A percentile compares a stretch with the other conserved stretches of the same genome.
Conservation (phyloP, 2,113 vertebrate genomes). For the Lagopus leucura region DNA sequence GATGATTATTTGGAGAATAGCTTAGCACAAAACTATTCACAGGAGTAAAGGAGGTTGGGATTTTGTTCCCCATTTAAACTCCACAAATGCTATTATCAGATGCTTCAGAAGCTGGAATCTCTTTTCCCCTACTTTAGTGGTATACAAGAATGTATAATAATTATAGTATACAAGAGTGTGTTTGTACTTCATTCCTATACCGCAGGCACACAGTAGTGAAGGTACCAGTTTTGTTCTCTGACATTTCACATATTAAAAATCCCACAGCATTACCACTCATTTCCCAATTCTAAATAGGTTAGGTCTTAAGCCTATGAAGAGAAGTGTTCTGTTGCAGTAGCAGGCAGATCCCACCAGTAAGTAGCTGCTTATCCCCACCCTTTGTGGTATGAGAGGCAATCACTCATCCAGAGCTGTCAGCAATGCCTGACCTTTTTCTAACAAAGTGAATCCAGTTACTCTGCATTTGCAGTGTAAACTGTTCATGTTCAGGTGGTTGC, state of each 20-base stretch:
- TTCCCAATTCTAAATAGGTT: neutral
- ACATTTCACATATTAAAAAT: neutral
- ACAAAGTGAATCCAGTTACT: neutral
- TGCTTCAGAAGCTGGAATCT: neutral
- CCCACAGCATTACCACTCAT: neutral
- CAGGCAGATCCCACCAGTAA: neutral
- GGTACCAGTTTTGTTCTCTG: neutral
- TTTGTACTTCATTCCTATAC: neutral
- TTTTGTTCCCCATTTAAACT: constrained; percentile 18
- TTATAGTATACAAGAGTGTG: neutral
- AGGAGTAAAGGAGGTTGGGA: constrained; percentile 21
- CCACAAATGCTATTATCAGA: neutral
- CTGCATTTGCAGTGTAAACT: neutral
- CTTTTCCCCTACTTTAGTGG: neutral
- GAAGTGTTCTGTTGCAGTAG: neutral
- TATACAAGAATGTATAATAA: neutral
- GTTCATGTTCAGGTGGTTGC: neutral
- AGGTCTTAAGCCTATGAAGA: neutral
- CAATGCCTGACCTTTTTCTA: neutral
- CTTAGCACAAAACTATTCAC: constrained; percentile 38
- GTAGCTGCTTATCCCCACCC: neutral
- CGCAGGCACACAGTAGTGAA: neutral
- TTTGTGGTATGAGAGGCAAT: neutral
- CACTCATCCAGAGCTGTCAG: neutral
- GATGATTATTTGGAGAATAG: constrained; percentile 58